Base-by-base conservation (phyloP, 2,888 invertebrate species). In the Ormyrus thymus region DNA sequence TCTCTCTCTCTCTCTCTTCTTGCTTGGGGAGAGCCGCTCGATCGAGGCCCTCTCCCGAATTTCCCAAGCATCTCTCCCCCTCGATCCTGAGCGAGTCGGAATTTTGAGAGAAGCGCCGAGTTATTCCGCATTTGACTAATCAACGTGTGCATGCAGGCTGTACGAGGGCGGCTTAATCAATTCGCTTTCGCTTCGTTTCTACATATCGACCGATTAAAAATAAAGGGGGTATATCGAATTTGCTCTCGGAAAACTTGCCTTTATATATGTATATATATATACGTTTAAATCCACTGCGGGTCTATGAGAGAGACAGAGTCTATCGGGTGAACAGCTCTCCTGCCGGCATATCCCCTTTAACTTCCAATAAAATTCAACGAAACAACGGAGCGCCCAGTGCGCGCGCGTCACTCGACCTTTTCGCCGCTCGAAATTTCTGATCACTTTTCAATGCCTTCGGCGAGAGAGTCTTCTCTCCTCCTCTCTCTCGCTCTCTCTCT, bases 321-420 rank as follows among this genome's bases (percentile, higher is more conserved):
- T 61, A 45, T 61, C 48, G 13, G 7, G 13, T 13, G 43, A 64
- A 5, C 13, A n/a, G 13, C 46, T n/a, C 68, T 10, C 1, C n/a
- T 46, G 55, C 7, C 72, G 55, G 7, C 11, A 10, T 46, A 64
- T 72, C 62, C 75, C 68, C 75, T 75, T 75, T 65, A 75, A 75
- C 75, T 66, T 51, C 68, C 66, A 53, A 75, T 75, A 68, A 75
- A 66, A 46, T 15, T 15, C 15, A 50, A 29, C 70, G 53, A 56
- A 56, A 65, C 56, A 73, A 64, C 56, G 48, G 29, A 56, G 62
- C 48, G 56, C 45, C 43, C 46, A 45, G 2, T 29, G 4, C 68
- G 68, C 56, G 59, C 46, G 13, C 13, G 58, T 69, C 48, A 46
- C 15, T 48, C 13, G 46, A 46, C 50, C 65, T 8, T 7, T 10